phyloP scores from a whole-genome alignment of 2,113 vertebrate genomes.

The Bucco capensis region DNA sequence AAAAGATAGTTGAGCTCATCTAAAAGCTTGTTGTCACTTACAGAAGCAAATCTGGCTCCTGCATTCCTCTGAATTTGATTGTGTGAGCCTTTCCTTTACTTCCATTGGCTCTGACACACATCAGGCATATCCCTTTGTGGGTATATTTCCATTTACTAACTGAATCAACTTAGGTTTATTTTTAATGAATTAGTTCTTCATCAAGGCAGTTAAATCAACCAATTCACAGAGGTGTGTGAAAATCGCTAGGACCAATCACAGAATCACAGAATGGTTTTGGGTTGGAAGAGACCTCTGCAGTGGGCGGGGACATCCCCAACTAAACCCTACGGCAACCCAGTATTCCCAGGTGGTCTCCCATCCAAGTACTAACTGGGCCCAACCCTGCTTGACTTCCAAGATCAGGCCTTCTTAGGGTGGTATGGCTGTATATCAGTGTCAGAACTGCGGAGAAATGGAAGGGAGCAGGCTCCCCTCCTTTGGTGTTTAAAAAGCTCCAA shows the following conservation, averaged over 20 bases:
- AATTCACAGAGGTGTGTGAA: neutral
- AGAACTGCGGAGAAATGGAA: neutral
- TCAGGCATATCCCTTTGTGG: neutral
- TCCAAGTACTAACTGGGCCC: no score
- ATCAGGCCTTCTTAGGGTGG: no score
- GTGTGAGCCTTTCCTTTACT: neutral
- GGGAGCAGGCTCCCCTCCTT: neutral
- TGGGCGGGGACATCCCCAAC: no score
- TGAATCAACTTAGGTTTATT: neutral
- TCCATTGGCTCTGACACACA: neutral
- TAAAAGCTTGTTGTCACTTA: slow-evolving; percentile 6
- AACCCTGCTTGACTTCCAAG: no score
- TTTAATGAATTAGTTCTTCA: neutral
- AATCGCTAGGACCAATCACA: neutral
- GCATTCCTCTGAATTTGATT: neutral
- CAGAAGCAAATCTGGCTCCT: neutral
- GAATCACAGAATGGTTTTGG: no score
- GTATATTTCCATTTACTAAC: neutral
- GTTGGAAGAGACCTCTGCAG: no score
- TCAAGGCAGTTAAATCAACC: neutral
- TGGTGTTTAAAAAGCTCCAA: neutral
- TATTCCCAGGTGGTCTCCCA: no score
- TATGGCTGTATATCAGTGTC: no score
- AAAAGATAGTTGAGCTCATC: neutral
- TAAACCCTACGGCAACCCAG: no score